These are phyloP conservation scores for Apis cerana DNA, from an alignment of 1,140 invertebrate species.

Conservation along the genomic window DNA sequence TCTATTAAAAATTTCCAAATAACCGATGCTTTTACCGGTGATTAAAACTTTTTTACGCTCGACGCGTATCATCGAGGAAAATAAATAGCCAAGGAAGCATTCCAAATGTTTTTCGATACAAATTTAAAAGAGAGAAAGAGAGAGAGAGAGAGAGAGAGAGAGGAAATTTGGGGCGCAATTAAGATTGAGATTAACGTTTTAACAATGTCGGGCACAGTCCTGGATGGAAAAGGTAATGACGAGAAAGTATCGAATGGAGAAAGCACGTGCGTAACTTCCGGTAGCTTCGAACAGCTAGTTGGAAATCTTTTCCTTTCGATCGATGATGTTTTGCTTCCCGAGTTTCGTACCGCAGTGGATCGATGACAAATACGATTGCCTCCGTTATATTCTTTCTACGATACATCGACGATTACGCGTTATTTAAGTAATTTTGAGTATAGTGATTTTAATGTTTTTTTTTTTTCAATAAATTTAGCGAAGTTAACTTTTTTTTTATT, in stretches of 20 bases:
- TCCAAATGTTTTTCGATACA: too few species aligned
- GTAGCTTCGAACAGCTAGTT: conserved; percentile 3
- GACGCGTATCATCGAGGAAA: background rate
- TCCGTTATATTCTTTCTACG: too few species aligned
- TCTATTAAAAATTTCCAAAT: conserved; percentile 10
- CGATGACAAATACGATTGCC: too few species aligned
- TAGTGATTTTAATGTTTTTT: too few species aligned
- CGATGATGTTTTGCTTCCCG: background rate
- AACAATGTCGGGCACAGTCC: too few species aligned
- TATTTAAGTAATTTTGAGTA: too few species aligned
- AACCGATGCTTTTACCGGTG: conserved; percentile 10
- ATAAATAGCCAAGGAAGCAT: too few species aligned
- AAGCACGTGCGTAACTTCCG: conserved; percentile 48
- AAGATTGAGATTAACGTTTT: too few species aligned
- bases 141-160: background rate
- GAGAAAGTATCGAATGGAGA: conserved; percentile 55
- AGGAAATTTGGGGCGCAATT: background rate
- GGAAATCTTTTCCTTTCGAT: conserved; percentile 25
- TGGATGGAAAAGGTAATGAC: background rate
- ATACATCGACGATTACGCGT: too few species aligned
- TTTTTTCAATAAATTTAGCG: too few species aligned
- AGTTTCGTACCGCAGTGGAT: conserved; percentile 5
- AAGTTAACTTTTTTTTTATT: too few species aligned
- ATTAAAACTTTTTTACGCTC: conserved; percentile 15
- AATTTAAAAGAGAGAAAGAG: background rate